Percentiles rank a stretch among this genome's conserved stretches.
phyloP scores from a whole-genome alignment of 2,888 invertebrate genomes.

The Resseliella maxima region DNA sequence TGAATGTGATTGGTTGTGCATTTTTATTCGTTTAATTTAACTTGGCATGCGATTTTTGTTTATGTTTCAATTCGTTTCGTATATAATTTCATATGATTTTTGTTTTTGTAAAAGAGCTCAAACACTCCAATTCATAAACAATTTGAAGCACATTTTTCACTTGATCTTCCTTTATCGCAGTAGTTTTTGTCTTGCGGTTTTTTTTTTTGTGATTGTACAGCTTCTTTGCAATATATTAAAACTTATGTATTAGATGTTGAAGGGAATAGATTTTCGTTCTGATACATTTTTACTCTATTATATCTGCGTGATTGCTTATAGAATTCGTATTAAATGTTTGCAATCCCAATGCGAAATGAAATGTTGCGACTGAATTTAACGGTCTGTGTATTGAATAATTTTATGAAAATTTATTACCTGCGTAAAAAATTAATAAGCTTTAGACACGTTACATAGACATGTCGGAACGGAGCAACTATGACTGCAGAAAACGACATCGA shows the following conservation, averaged over 20 bases:
- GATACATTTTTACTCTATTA: background rate
- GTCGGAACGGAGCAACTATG: background rate
- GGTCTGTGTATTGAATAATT: slow-evolving; percentile 38
- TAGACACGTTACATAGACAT: slow-evolving; percentile 47
- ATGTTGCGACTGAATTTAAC: background rate
- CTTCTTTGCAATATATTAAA: background rate
- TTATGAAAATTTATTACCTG: slow-evolving; percentile 51
- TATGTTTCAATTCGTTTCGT: background rate
- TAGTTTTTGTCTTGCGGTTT: slow-evolving; percentile 3
- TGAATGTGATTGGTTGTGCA: slow-evolving; percentile 10
- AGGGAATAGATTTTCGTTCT: slow-evolving; percentile 7
- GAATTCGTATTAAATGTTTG: background rate
- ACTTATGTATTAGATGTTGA: slow-evolving; percentile 9
- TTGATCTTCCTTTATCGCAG: background rate
- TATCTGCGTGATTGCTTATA: background rate
- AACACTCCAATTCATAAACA: background rate
- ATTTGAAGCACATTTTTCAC: background rate
- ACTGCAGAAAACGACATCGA: background rate
- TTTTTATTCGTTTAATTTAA: background rate
- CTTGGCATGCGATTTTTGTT: slow-evolving; percentile 28
- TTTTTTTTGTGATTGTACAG: background rate
- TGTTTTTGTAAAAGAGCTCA: background rate
- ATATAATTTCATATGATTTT: slow-evolving; percentile 37
- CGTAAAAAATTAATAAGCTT: slow-evolving; percentile 52
- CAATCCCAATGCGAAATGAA: background rate